These are phyloP conservation scores for Pseudachorutes palmiensis DNA, from an alignment of 1,140 invertebrate species.

Conservation along the genomic window DNA sequence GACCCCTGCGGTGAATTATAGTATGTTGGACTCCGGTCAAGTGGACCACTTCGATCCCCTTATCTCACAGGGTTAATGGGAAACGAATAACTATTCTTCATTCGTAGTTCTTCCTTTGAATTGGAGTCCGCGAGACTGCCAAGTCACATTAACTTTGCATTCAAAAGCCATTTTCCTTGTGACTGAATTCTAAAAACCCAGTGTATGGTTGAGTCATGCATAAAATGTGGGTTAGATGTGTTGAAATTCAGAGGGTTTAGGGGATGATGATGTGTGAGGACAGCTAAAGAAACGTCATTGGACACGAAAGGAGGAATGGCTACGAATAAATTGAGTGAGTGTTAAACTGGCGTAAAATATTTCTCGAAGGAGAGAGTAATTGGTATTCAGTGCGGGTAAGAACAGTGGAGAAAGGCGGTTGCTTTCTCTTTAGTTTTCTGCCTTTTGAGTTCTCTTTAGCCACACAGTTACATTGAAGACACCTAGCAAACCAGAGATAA, in stretches of 20 bases:
- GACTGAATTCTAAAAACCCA: no score
- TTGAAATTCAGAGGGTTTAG: not conserved
- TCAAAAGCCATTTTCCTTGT: no score
- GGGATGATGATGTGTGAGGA: not conserved
- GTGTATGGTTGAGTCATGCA: no score
- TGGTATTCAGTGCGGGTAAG: slow-evolving; percentile 9
- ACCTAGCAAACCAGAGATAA: not conserved
- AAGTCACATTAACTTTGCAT: no score
- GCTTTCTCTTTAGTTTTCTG: no score
- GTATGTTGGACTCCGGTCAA: no score
- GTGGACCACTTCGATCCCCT: not conserved
- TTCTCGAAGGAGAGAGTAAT: slow-evolving; percentile 3
- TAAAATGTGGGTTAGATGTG: not conserved
- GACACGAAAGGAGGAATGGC: not conserved
- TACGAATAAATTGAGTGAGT: slow-evolving; percentile 15
- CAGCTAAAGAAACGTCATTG: not conserved
- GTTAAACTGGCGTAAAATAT: slow-evolving; percentile 17
- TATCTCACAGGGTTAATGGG: not conserved
- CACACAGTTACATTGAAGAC: not conserved
- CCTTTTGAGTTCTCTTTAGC: not conserved
- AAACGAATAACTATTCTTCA: no score
- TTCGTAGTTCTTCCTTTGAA: no score
- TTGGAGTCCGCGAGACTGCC: no score
- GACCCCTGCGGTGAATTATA: not conserved
- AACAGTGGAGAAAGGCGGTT: not conserved